Conservation (phyloP, 2,888 invertebrate species). For the Pheosia gnoma region DNA sequence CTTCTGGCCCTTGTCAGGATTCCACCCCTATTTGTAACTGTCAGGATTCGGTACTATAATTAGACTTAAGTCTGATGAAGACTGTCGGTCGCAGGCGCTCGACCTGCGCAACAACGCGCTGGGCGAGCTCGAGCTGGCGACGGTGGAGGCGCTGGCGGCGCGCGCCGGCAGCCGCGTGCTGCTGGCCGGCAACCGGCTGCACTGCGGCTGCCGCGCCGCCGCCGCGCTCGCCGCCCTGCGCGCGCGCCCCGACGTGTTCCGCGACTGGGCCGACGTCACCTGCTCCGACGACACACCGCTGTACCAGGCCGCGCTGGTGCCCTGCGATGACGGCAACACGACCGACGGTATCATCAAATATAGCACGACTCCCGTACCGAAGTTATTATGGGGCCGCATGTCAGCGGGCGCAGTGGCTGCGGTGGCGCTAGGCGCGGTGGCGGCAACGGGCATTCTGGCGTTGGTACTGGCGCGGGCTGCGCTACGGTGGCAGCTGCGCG, state of each 20-base stretch:
- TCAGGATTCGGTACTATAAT: too few relatives aligned
- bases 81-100: neutral
- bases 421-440: constrained; percentile 9
- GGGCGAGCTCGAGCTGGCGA: constrained; percentile 2
- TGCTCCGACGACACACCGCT: neutral
- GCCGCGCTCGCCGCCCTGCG: constrained; percentile 19
- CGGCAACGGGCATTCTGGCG: neutral
- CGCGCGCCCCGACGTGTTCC: neutral
- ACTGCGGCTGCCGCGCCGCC: constrained; percentile 22
- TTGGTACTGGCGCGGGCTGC: constrained; percentile 19
- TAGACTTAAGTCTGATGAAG: neutral
- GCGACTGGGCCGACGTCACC: neutral
- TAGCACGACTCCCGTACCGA: neutral
- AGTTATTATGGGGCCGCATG: neutral
- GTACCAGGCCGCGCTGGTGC: neutral
- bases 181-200: constrained; percentile 13
- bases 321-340: neutral
- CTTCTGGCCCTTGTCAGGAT: too few relatives aligned
- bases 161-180: constrained; percentile 5
- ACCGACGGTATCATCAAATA: neutral
- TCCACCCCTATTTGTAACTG: too few relatives aligned
- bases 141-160: neutral
- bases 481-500: constrained; percentile 24
- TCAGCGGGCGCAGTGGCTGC: constrained; percentile 8
- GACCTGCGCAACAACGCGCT: neutral